Percentiles rank a stretch among this genome's conserved stretches.
phyloP scores from a whole-genome alignment of 1,140 invertebrate species.

The Pachypsylla venusta region DNA sequence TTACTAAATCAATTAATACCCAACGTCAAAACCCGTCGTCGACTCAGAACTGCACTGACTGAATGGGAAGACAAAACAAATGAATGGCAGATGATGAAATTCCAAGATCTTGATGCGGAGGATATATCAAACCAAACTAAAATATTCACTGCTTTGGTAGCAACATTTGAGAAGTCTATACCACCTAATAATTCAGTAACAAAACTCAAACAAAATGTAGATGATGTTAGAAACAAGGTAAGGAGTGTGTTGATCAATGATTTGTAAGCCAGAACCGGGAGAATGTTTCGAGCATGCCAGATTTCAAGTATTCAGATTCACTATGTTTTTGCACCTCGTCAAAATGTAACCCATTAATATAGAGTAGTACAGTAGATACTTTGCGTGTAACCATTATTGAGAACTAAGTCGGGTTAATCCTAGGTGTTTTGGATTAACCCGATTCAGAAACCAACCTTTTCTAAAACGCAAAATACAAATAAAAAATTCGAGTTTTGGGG shows the following conservation, averaged over 20 bases:
- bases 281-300: too few species aligned
- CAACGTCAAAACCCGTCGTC: neutral
- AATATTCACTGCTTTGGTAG: neutral
- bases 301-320: too few species aligned
- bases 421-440: too few species aligned
- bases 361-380: too few species aligned
- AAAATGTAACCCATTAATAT: too few species aligned
- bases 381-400: too few species aligned
- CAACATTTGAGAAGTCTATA: conserved; percentile 33
- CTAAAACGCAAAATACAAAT: too few species aligned
- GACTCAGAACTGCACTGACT: neutral
- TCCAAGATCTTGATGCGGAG: neutral
- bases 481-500: too few species aligned
- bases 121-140: neutral
- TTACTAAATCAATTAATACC: neutral
- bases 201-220: conserved; percentile 53
- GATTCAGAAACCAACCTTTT: too few species aligned
- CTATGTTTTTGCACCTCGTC: too few species aligned
- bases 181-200: conserved; percentile 60
- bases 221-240: conserved; percentile 58
- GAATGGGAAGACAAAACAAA: neutral
- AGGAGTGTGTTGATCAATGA: conserved; percentile 6
- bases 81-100: neutral
- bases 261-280: neutral
- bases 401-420: too few species aligned